Evolutionary conservation across 2,888 invertebrate species (phyloP).

Genomic region (Alloplasta piceator): DNA sequence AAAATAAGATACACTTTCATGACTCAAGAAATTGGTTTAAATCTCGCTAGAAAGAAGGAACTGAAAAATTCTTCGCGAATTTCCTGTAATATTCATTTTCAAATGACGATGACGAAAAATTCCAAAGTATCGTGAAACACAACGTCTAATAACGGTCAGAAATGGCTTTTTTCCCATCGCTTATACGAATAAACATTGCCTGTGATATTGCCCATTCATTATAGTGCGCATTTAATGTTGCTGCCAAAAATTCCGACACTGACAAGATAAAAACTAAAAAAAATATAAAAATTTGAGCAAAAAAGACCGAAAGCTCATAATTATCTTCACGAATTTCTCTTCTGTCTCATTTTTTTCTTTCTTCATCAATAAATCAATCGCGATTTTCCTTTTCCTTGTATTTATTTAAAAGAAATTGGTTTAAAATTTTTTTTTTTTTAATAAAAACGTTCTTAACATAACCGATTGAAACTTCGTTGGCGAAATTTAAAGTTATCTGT

Average conservation of each 20-base stretch:
- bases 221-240: too few relatives aligned
- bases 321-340: slow-evolving; percentile 20
- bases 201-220: too few relatives aligned
- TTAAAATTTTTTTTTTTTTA: slow-evolving; percentile 17
- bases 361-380: slow-evolving; percentile 28
- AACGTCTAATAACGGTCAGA: too few relatives aligned
- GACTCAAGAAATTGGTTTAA: neutral
- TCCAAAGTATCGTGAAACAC: too few relatives aligned
- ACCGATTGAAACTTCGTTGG: slow-evolving; percentile 67
- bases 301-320: slow-evolving; percentile 23
- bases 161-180: too few relatives aligned
- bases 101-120: too few relatives aligned
- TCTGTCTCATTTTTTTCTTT: slow-evolving; percentile 9
- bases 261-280: too few relatives aligned
- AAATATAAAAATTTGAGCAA: too few relatives aligned
- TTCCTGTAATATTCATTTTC: neutral
- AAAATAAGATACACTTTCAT: neutral
- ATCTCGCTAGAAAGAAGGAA: neutral
- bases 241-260: neutral
- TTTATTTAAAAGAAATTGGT: too few relatives aligned
- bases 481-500: slow-evolving; percentile 80
- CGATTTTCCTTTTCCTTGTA: slow-evolving; percentile 49
- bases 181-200: too few relatives aligned
- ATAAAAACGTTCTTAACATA: slow-evolving; percentile 34
- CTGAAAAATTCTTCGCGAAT: neutral